phyloP scores from a whole-genome alignment of 2,113 vertebrate genomes.

The Numida meleagris region DNA sequence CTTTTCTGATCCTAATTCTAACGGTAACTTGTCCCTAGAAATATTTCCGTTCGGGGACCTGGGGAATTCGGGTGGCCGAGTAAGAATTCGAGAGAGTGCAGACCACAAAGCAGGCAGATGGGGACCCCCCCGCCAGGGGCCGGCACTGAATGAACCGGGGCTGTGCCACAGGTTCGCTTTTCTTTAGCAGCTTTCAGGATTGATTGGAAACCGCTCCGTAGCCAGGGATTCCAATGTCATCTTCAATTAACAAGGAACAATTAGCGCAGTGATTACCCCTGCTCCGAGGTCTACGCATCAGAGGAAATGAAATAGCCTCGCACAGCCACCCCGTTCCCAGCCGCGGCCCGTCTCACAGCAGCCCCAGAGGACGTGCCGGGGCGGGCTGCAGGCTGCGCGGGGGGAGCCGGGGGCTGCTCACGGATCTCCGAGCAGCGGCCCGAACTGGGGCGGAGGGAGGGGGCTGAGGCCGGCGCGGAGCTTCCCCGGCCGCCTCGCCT shows the following conservation, averaged over 20 bases:
- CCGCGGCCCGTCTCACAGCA: not conserved
- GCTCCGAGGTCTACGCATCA: constrained; percentile 64
- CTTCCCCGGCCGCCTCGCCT: not conserved
- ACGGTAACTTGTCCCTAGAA: not conserved
- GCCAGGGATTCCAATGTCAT: constrained; percentile 91
- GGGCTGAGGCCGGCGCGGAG: not conserved
- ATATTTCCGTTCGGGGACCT: not conserved
- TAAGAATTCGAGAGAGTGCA: not conserved
- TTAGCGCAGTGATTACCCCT: constrained; percentile 78
- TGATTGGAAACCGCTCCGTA: constrained; percentile 72
- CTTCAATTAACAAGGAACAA: constrained; percentile 94
- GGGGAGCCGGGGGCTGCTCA: not conserved
- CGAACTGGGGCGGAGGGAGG: not conserved
- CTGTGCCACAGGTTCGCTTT: constrained; percentile 28
- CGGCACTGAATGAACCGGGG: not conserved
- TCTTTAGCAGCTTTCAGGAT: constrained; percentile 46
- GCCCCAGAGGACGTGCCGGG: constrained; percentile 36
- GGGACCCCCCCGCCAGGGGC: not conserved
- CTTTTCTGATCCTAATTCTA: not conserved
- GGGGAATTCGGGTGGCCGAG: not conserved
- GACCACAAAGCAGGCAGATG: not conserved
- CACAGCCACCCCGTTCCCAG: constrained; percentile 14
- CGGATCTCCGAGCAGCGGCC: not conserved
- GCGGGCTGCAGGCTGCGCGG: not conserved
- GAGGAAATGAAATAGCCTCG: constrained; percentile 48